Evolutionary conservation across 2,888 invertebrate genomes (phyloP).

Genomic region (Clistopyga incitator): DNA sequence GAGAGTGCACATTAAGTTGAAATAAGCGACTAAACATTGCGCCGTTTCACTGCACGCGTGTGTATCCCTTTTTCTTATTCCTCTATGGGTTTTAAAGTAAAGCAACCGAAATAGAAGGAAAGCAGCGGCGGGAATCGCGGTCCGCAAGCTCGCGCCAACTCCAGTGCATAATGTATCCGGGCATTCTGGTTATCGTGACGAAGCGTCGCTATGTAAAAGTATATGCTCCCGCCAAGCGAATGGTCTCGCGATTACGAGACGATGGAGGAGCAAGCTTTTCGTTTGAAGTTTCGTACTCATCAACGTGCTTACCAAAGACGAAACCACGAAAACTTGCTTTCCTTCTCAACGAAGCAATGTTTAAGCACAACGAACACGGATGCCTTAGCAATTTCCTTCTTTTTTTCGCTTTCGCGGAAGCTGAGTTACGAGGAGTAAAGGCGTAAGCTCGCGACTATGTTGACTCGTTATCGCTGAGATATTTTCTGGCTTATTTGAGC

Average conservation of each 20-base stretch:
- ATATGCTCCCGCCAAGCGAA: slow-evolving; percentile 56
- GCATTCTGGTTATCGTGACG: slow-evolving; percentile 66
- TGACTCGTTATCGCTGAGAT: slow-evolving; percentile 51
- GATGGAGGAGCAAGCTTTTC: slow-evolving; percentile 61
- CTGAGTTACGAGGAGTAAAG: slow-evolving; percentile 41
- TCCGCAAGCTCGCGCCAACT: slow-evolving; percentile 50
- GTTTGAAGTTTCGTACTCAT: slow-evolving; percentile 59
- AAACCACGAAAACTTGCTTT: slow-evolving; percentile 44
- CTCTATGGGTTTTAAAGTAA: slow-evolving; percentile 55
- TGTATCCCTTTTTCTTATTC: slow-evolving; percentile 15
- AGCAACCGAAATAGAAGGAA: slow-evolving; percentile 62
- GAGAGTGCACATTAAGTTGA: slow-evolving; percentile 43
- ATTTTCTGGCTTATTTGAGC: slow-evolving; percentile 49
- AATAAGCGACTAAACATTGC: slow-evolving; percentile 42
- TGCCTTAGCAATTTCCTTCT: slow-evolving; percentile 36
- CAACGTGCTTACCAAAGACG: slow-evolving; percentile 24
- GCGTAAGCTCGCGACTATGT: slow-evolving; percentile 38
- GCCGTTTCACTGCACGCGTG: slow-evolving; percentile 7
- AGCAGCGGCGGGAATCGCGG: slow-evolving; percentile 50
- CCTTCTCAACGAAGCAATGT: slow-evolving; percentile 41
- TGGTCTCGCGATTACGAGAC: slow-evolving; percentile 58
- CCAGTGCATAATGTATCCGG: slow-evolving; percentile 61
- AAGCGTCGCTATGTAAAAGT: slow-evolving; percentile 54
- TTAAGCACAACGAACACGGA: slow-evolving; percentile 38
- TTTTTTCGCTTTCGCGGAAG: background rate